Evolutionary conservation across 2,113 vertebrate species (phyloP).

Genomic region (Ibidorhyncha struthersii): DNA sequence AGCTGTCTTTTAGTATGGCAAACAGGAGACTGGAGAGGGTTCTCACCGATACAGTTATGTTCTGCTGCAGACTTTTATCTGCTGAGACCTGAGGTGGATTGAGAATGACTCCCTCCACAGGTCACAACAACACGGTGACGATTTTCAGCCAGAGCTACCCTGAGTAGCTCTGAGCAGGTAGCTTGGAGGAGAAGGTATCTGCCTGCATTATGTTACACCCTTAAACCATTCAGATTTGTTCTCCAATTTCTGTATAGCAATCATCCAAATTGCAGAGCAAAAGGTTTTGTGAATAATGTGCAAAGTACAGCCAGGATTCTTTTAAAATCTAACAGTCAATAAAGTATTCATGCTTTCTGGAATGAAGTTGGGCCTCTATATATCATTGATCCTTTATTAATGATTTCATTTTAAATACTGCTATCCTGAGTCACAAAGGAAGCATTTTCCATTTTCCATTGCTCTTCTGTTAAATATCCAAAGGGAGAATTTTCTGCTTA

Average conservation of each 20-base stretch:
- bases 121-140: background rate
- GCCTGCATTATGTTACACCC: background rate
- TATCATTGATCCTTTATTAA: constrained; percentile 64
- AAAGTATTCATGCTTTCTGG: constrained; percentile 52
- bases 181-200: background rate
- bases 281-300: constrained; percentile 15
- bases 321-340: constrained; percentile 29
- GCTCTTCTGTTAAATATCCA: constrained; percentile 41
- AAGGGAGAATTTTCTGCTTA: constrained; percentile 45
- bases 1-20: background rate
- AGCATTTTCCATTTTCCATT: constrained; percentile 54
- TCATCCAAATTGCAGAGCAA: constrained; percentile 38
- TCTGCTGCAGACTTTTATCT: background rate
- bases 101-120: background rate
- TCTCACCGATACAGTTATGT: background rate
- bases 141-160: background rate
- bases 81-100: background rate
- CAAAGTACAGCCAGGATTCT: background rate
- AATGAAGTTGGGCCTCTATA: constrained; percentile 10
- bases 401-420: constrained; percentile 50
- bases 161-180: background rate
- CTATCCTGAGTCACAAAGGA: constrained; percentile 24
- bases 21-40: background rate
- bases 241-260: background rate
- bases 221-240: background rate